Base-by-base conservation (phyloP, 2,113 vertebrate species). In the Conger conger region DNA sequence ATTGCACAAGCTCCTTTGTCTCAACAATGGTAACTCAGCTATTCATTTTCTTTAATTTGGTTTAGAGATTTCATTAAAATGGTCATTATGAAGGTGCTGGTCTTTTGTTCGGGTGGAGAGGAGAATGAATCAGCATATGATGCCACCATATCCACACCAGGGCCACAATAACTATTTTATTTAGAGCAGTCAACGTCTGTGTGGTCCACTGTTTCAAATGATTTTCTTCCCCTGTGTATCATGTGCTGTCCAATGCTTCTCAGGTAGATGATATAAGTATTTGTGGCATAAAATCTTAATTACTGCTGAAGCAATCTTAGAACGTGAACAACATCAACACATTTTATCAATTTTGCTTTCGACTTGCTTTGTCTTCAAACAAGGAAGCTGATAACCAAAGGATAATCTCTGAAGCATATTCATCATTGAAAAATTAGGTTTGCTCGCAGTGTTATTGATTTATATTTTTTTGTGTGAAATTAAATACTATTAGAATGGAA, bases 1-100 rank as follows among this genome's bases (percentile, higher is more conserved):
- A 94, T 93, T 93, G 90, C 93, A 94, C 83, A 91, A 89, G 90
- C 92, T 90, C 87, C 89, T 81, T 84, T 82, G 88, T 91, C 94
- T 92, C 91, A 92, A 92, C 88, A 90, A 90, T 89, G 92, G 93
- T 30, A 33, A n/a, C n/a, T 9, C 9, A 1, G 0, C 27, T 73
- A 15, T 33, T 73, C 27, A 30, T 23, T 73, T 1, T 7, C n/a
- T 73, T 73, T n/a, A 11, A n/a, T n/a, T 30, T 33, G n/a, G 68
- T 30, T n/a, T 73, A 7, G 27, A n/a, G n/a, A n/a, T 73, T 73
- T 30, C 27, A 73, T 73, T 73, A 73, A 33, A 73, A 33, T 68
- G 1, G 18, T 68, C 18, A n/a, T 18, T 8, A 68, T 73, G 20
- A 73, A 73, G 68, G 27, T 63, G 57, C 27, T 33, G 4, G 0